Evolutionary conservation across 1,140 invertebrate genomes (phyloP), one percentile per base, ranked within the genome.

Genomic region (Zaprionus camerounensis): DNA sequence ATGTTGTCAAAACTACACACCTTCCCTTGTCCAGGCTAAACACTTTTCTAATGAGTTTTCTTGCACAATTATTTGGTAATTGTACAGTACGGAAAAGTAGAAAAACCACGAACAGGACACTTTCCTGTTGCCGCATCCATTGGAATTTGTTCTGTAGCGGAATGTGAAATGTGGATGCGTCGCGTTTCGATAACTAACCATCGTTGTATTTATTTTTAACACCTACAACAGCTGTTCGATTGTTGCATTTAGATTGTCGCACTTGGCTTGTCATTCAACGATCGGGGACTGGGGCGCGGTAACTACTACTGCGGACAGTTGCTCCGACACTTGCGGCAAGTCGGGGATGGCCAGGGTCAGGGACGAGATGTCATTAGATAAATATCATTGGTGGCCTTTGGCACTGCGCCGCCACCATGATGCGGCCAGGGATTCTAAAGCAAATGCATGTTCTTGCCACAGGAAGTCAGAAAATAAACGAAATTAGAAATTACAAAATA

Each of bases 31-130:
- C 46, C 11, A 62, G 62, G 58, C 69, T 78, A 83, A 81, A 87
- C 83, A 83, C 65, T 83, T 81, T 84, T 88, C 77, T 83, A 88
- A 88, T 88, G 78, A 76, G 68, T 81, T 88, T 84, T 83, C 74
- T 71, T 78, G 80, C 67, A 57, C 81, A 88, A 87, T 87, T 88
- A 88, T 88, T 78, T 81, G 71, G 78, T 88, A 88, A 83, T 84
- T 68, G 81, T 70, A 78, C 78, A 81, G 31, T 11, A 34, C 31
- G 3, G 11, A 34, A 34, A 34, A 11, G 0, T 11, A 34, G 31
- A 9, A 34, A 34, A 34, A 0, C 31, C 84, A 88, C 69, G 79
- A 75, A 17, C 59, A 62, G 49, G 68, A 59, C 56, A 61, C 46
- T 58, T 12, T 22, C 7, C n/a, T 28, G n/a, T 15, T 46, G 65